phyloP scores from a whole-genome alignment of 2,888 invertebrate genomes.

The Chalcosyrphus nemorum region DNA sequence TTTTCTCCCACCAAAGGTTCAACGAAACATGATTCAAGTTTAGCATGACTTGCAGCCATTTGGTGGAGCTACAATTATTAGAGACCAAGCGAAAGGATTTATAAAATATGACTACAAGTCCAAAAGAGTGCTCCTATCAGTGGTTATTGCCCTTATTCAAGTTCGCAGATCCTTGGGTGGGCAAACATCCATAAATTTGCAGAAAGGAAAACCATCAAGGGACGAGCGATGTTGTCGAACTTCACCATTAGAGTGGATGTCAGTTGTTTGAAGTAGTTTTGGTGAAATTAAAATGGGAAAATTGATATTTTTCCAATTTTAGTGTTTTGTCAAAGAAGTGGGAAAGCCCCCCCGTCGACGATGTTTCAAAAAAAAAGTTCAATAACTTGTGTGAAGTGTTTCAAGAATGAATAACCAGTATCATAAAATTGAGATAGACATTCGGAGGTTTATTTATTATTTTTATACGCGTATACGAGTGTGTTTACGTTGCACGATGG shows the following conservation, averaged over 20 bases:
- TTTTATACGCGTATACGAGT: no score
- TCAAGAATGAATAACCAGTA: neutral
- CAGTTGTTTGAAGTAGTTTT: conserved; percentile 1
- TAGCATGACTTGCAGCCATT: conserved; percentile 19
- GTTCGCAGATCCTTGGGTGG: neutral
- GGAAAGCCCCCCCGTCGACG: neutral
- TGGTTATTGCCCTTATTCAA: conserved; percentile 6
- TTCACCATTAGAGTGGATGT: neutral
- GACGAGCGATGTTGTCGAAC: neutral
- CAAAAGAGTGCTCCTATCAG: neutral
- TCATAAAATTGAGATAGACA: conserved; percentile 8
- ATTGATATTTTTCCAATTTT: conserved; percentile 17
- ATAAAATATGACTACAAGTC: conserved; percentile 18
- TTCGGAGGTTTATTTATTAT: neutral
- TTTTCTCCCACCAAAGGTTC: no score
- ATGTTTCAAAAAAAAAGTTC: neutral
- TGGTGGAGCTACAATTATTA: neutral
- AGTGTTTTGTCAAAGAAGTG: neutral
- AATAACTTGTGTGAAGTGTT: neutral
- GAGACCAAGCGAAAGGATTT: neutral
- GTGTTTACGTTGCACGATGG: neutral
- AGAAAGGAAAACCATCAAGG: neutral
- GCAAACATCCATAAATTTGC: conserved; percentile 9
- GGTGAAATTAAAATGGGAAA: conserved; percentile 2
- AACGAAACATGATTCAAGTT: conserved; percentile 14